Evolutionary conservation across 2,113 vertebrate species (phyloP), one percentile per base, ranked within the genome.

Genomic region (Heterochromis multidens): DNA sequence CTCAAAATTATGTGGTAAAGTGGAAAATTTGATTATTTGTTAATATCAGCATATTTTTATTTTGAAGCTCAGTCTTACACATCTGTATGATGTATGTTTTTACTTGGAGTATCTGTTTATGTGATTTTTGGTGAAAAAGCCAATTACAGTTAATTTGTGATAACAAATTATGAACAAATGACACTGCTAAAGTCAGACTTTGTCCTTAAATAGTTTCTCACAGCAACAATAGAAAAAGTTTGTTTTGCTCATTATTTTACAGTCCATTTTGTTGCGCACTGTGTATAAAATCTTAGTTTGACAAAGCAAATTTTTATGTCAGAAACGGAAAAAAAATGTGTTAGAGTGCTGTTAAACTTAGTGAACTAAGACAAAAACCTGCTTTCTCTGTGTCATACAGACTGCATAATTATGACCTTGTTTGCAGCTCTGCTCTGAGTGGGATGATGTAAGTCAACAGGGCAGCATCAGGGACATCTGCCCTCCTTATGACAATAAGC

Each of bases 401-500:
- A 40, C 52, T 17, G 65, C 29, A 65, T 54, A 29, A 33, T 80
- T 19, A 7, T 74, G 62, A 17, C 86, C 67, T 82, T 74, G 58
- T 82, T 16, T 85, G 65, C 17, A 7, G 59, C 46, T 62, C 23
- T 81, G 80, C 79, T 77, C 8, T 1, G 13, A 62, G 86, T 21
- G 77, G 6, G 13, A 70, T 88, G 81, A 93, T 62, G 40, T 31
- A 65, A 88, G 81, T n/a, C 81, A 86, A 82, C 77, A 87, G 58
- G 57, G 43, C 49, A 81, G 27, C 67, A 78, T 85, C 60, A 58
- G 27, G 43, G 61, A 61, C 54, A 29, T 79, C 62, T 65, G n/a
- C 65, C 37, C 56, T 87, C 74, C 56, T 62, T 62, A 25, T 77
- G 78, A 78, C 91, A 70, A 56, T 33, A 82, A 88, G 62, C 70